A percentile compares a stretch with the other conserved stretches of the same genome.
phyloP scores from a whole-genome alignment of 2,797 vertebrate genomes.

The Falco peregrinus region DNA sequence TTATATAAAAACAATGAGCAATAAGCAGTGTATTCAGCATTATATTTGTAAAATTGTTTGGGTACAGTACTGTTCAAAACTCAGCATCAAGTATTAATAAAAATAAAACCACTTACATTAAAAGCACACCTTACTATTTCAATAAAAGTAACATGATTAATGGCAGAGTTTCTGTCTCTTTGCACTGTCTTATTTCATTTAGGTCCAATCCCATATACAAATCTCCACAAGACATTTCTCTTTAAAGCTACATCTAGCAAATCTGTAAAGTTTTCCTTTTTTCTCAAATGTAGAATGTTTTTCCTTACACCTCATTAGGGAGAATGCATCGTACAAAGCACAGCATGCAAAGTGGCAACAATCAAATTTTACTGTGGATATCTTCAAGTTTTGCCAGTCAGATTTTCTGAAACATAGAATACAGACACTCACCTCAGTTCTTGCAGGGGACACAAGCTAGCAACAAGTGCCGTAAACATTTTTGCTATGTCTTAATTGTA shows the following conservation, averaged over 20 bases:
- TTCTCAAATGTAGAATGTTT: not conserved
- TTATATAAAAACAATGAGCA: slow-evolving; percentile 15
- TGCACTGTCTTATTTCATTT: not conserved
- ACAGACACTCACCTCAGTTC: not conserved
- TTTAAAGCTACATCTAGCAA: not conserved
- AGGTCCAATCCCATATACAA: not conserved
- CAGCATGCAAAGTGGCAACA: not conserved
- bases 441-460: not conserved
- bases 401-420: not conserved
- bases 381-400: not conserved
- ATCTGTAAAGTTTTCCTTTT: not conserved
- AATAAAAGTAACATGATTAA: slow-evolving; percentile 45
- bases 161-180: not conserved
- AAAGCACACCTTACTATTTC: not conserved
- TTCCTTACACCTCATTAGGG: not conserved
- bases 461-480: not conserved
- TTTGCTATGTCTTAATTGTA: not conserved
- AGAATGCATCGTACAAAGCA: not conserved
- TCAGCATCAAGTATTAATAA: slow-evolving; percentile 10
- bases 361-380: not conserved
- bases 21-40: slow-evolving; percentile 22
- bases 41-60: slow-evolving; percentile 16
- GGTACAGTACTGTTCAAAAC: slow-evolving; percentile 6
- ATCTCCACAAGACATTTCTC: not conserved
- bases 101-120: not conserved